Percentiles rank a stretch among this genome's conserved stretches.
These are phyloP conservation scores for Eupelmus urozonus DNA, from an alignment of 2,888 invertebrate species.

Conservation along the genomic window DNA sequence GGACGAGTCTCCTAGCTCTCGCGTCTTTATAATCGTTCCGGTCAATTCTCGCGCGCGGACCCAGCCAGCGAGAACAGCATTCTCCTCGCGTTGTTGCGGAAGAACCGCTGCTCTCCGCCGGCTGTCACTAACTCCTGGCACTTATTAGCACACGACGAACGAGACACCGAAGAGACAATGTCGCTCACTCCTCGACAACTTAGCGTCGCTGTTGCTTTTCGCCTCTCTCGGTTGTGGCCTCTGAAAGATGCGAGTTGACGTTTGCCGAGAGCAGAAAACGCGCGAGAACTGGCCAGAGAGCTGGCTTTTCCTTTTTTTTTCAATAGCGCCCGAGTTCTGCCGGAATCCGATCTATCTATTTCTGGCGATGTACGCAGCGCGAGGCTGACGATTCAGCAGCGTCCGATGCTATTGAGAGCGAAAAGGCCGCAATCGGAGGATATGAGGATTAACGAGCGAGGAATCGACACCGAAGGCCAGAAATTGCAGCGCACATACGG, in stretches of 20 bases:
- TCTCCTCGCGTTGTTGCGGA: conserved; percentile 26
- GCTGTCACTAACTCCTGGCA: not conserved
- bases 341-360: conserved; percentile 40
- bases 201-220: too few species aligned
- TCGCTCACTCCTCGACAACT: conserved; percentile 32
- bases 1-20: conserved; percentile 49
- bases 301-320: conserved; percentile 8
- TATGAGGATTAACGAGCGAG: conserved; percentile 55
- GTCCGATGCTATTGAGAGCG: conserved; percentile 38
- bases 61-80: not conserved
- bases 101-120: conserved; percentile 11
- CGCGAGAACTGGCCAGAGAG: not conserved
- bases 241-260: not conserved
- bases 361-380: conserved; percentile 18
- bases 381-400: conserved; percentile 6
- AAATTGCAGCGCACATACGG: conserved; percentile 20
- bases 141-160: conserved; percentile 47
- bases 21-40: conserved; percentile 29
- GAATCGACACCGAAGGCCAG: conserved; percentile 56
- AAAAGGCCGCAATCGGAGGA: conserved; percentile 53
- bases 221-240: too few species aligned
- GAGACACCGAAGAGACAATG: conserved; percentile 46
- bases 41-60: conserved; percentile 24
- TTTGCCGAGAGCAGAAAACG: not conserved
- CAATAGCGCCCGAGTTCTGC: not conserved